Evolutionary conservation across 2,797 vertebrate species (phyloP).

Genomic region (Dromococcyx pavoninus): DNA sequence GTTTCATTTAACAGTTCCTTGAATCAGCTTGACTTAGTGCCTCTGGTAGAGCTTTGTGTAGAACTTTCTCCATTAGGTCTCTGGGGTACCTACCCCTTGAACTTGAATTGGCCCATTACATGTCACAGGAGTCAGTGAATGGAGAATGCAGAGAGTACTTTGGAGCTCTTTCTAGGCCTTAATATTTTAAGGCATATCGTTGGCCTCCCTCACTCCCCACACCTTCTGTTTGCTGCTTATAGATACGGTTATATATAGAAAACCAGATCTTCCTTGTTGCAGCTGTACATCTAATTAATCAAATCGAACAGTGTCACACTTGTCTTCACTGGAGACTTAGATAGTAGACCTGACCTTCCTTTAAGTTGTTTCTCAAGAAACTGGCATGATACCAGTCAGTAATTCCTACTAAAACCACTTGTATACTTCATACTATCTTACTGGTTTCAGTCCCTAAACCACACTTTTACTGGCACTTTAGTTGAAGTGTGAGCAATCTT

Average conservation of each 20-base stretch:
- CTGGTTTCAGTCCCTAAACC: not conserved
- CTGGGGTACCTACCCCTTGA: not conserved
- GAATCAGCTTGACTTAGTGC: not conserved
- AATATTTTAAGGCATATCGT: not conserved
- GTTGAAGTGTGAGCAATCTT: not conserved
- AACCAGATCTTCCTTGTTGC: not conserved
- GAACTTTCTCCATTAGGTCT: not conserved
- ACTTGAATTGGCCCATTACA: not conserved
- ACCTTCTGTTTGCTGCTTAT: not conserved
- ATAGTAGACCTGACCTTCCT: not conserved
- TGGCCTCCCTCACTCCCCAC: not conserved
- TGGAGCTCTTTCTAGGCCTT: not conserved
- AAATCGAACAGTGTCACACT: accelerated
- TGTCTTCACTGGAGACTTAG: not conserved
- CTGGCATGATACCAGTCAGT: not conserved
- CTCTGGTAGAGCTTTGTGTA: not conserved
- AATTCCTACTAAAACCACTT: not conserved
- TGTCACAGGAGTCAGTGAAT: not conserved
- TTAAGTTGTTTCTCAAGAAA: not conserved
- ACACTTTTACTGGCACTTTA: not conserved
- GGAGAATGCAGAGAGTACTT: not conserved
- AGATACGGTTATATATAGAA: not conserved
- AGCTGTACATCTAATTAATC: not conserved
- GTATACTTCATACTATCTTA: not conserved
- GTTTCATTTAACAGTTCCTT: not conserved